Conservation (phyloP, 2,888 invertebrate species). For the Tachina grossa region DNA sequence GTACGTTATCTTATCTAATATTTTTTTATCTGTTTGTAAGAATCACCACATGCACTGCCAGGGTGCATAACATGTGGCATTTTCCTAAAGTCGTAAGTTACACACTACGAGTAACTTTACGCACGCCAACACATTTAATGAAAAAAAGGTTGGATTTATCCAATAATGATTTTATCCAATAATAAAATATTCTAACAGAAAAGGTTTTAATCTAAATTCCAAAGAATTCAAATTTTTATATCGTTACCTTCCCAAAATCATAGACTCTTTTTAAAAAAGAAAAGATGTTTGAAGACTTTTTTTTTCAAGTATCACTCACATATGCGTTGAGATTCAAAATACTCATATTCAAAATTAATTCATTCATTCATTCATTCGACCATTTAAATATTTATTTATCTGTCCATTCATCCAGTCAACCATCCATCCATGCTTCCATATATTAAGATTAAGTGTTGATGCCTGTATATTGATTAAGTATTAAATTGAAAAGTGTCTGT, state of each 20-base stretch:
- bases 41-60: background rate
- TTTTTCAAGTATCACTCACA: conserved; percentile 35
- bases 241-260: conserved; percentile 1
- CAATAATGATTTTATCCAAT: too few relatives aligned
- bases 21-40: background rate
- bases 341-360: conserved; percentile 35
- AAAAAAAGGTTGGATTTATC: background rate
- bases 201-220: conserved; percentile 16
- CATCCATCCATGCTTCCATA: conserved; percentile 9
- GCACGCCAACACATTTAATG: background rate
- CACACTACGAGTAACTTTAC: background rate
- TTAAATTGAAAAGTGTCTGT: conserved; percentile 60
- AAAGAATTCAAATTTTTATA: background rate
- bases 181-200: conserved; percentile 8
- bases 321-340: conserved; percentile 17
- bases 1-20: too few relatives aligned
- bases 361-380: conserved; percentile 25
- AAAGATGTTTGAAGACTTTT: background rate
- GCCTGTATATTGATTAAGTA: conserved; percentile 57
- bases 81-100: background rate
- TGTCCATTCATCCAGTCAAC: conserved; percentile 22
- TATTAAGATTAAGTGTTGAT: conserved; percentile 61
- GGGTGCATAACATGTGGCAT: background rate
- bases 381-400: conserved; percentile 54
- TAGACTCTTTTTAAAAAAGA: conserved; percentile 5